Conservation (phyloP, 1,140 invertebrate species). For the Venturia canescens region DNA sequence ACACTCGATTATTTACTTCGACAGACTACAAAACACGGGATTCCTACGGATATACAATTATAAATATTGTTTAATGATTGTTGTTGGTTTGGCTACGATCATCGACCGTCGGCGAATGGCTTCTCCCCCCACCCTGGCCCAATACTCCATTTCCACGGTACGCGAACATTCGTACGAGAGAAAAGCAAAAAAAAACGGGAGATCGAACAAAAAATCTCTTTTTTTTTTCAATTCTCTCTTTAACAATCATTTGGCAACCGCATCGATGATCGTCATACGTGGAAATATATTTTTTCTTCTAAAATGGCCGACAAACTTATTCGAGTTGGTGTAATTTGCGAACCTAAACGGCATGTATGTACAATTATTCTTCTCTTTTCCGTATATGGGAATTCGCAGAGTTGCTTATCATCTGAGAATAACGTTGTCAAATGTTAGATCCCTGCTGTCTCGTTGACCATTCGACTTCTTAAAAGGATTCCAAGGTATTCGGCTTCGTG, state of each 20-base stretch:
- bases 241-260: too few relatives aligned
- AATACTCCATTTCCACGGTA: too few relatives aligned
- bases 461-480: conserved; percentile 81
- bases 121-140: too few relatives aligned
- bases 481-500: conserved; percentile 80
- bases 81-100: conserved; percentile 4
- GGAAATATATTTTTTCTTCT: background rate
- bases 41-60: conserved; percentile 18
- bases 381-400: background rate
- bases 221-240: too few relatives aligned
- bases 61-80: conserved; percentile 16
- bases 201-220: background rate
- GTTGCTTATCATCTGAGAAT: conserved; percentile 78
- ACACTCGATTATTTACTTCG: too few relatives aligned
- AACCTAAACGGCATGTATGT: background rate
- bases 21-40: background rate
- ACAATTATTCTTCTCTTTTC: background rate
- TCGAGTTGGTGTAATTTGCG: background rate
- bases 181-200: background rate
- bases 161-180: too few relatives aligned
- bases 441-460: conserved; percentile 77
- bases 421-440: conserved; percentile 79
- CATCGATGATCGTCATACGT: background rate
- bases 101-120: background rate
- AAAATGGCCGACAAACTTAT: conserved; percentile 39